A percentile compares a stretch with the other conserved stretches of the same genome.
phyloP scores from a whole-genome alignment of 1,140 invertebrate species.

The Oryzaephilus surinamensis region DNA sequence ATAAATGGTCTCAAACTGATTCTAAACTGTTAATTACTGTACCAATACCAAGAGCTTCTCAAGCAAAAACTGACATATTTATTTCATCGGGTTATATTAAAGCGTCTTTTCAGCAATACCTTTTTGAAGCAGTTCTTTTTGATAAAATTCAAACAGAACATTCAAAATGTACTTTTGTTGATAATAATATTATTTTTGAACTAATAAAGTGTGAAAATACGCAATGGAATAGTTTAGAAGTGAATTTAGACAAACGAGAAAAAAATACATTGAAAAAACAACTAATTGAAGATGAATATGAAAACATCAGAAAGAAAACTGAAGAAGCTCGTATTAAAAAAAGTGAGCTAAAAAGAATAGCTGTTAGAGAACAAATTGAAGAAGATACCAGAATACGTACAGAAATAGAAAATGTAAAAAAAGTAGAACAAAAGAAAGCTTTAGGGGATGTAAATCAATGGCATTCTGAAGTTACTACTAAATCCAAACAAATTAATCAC shows the following conservation, averaged over 20 bases:
- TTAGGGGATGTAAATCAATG: constrained; percentile 57
- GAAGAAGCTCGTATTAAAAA: constrained; percentile 43
- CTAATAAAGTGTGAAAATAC: constrained; percentile 43
- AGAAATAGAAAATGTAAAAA: constrained; percentile 45
- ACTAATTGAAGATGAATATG: constrained; percentile 40
- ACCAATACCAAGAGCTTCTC: constrained; percentile 41
- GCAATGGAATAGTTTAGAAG: constrained; percentile 48
- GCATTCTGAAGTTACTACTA: constrained; percentile 35
- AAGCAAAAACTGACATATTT: constrained; percentile 49
- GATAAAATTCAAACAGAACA: constrained; percentile 42
- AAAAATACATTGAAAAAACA: constrained; percentile 41
- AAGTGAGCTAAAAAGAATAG: constrained; percentile 39
- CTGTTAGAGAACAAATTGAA: constrained; percentile 50
- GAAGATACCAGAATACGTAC: constrained; percentile 42
- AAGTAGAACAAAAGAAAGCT: constrained; percentile 46
- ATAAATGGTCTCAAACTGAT: constrained; percentile 53
- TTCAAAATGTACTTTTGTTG: constrained; percentile 46
- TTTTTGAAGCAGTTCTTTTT: constrained; percentile 55
- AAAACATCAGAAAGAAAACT: constrained; percentile 39
- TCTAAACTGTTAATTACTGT: constrained; percentile 45
- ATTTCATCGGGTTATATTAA: constrained; percentile 53
- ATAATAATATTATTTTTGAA: constrained; percentile 47
- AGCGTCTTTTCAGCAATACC: constrained; percentile 51
- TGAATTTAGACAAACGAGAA: constrained; percentile 41
- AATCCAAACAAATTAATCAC: constrained; percentile 20